Evolutionary conservation across 2,888 invertebrate genomes (phyloP).

Genomic region (Frankliniella intonsa): DNA sequence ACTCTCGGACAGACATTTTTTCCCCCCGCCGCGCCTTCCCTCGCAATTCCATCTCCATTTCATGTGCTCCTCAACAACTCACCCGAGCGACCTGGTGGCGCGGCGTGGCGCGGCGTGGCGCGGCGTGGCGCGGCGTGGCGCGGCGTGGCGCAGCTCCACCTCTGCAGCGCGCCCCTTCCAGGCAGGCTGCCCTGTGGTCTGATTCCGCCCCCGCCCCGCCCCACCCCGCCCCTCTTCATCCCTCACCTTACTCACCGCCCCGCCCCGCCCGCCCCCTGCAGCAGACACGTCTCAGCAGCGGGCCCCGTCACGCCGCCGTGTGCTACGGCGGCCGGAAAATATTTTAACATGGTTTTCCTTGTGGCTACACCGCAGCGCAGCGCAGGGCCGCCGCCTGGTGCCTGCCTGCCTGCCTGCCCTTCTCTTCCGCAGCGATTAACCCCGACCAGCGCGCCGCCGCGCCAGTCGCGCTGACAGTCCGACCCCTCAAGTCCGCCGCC

Average conservation of each 20-base stretch:
- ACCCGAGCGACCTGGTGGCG: slow-evolving; percentile 34
- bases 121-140: background rate
- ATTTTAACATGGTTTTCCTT: slow-evolving; percentile 1
- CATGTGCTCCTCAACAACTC: slow-evolving; percentile 29
- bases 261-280: background rate
- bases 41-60: slow-evolving; percentile 25
- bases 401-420: background rate
- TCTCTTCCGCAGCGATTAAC: background rate
- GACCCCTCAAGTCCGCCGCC: too few species aligned
- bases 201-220: background rate
- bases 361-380: background rate
- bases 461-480: too few species aligned
- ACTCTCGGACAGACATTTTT: slow-evolving; percentile 4
- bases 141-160: too few species aligned
- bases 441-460: background rate
- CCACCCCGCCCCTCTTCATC: background rate
- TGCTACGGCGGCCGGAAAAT: background rate
- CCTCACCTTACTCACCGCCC: background rate
- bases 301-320: background rate
- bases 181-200: background rate
- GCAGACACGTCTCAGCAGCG: background rate
- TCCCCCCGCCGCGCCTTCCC: background rate
- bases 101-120: slow-evolving; percentile 30
- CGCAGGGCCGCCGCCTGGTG: background rate
- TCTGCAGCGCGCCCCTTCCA: too few species aligned